Base-by-base conservation (phyloP, 2,888 invertebrate species). In the Tenthredo distinguenda region DNA sequence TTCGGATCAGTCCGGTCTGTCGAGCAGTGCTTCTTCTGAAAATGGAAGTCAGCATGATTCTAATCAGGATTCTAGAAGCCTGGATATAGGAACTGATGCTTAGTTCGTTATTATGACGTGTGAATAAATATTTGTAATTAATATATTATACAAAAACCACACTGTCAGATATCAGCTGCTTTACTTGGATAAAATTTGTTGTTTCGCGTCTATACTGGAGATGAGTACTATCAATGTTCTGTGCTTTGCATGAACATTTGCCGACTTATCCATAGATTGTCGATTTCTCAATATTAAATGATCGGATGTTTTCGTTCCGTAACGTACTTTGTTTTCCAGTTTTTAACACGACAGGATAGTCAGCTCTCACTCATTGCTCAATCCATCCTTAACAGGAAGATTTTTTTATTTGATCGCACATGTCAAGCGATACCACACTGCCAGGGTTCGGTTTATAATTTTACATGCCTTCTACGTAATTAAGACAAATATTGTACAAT, bases 31-130 rank as follows among this genome's bases (percentile, higher is more conserved):
- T 43, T 94, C 94, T 18, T 94, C 94, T 37, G 94, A 94, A 87
- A 94, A 94, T 87, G 94, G 94, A 82, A 94, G 94, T 88, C 94
- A 94, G 86, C 94, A 94, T 37, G 94, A 94, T 88, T 94, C 94
- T 18, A 94, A 94, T 90, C 93, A 93, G 86, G 94, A 94, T 88
- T 94, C 94, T 12, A 92, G 94, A 87, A 94, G 94, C 90, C 92
- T 93, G 85, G 94, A 94, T 88, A 92, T 94, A 86, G 94, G 94
- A 86, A 94, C 94, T 85, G 94, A 94, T 88, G 91, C 90, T 87
- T 93, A 91, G 91, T 88, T 88, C 86, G 85, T 87, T 88, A 87
- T 86, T 89, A 87, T 85, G 85, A 85, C 82, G 43, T 71, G 83
- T 71, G 83, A 50, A 50, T 68, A 83, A 83, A 68, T 65, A 15